A percentile compares a stretch with the other conserved stretches of the same genome.
Evolutionary conservation across 2,888 invertebrate species (phyloP).

Genomic region (Epistrophella euchroma): DNA sequence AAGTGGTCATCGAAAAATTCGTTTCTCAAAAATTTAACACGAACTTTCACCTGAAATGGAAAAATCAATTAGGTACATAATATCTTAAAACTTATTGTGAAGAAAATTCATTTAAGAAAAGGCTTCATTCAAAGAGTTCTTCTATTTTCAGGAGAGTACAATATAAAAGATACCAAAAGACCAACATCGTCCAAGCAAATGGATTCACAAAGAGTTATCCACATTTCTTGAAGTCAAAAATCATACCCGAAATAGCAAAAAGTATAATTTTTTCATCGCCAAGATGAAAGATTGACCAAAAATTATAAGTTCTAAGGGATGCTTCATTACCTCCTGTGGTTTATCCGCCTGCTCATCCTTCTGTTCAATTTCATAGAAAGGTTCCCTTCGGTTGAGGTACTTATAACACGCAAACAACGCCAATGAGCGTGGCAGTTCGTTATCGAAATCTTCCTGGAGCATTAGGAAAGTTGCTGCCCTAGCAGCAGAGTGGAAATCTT

Average conservation of each 20-base stretch:
- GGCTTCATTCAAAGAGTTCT: too few species aligned
- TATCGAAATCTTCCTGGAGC: conserved; percentile 93
- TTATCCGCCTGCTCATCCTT: conserved; percentile 82
- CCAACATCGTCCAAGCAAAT: too few species aligned
- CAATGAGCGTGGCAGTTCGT: conserved; percentile 88
- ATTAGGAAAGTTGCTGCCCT: conserved; percentile 91
- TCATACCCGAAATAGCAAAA: too few species aligned
- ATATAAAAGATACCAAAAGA: too few species aligned
- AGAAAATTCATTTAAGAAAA: too few species aligned
- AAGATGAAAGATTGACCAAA: too few species aligned
- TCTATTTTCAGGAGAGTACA: too few species aligned
- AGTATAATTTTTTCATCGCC: too few species aligned
- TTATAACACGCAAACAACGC: conserved; percentile 90
- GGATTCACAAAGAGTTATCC: too few species aligned
- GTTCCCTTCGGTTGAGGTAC: conserved; percentile 85
- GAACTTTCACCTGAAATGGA: conserved; percentile 86
- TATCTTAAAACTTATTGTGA: background rate
- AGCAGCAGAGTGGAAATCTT: conserved; percentile 89
- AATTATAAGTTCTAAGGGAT: background rate
- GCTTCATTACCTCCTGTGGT: conserved; percentile 77
- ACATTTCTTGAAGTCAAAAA: too few species aligned
- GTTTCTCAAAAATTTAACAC: conserved; percentile 92
- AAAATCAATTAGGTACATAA: background rate
- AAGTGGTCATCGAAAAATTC: conserved; percentile 95
- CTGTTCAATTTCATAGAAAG: conserved; percentile 73